phyloP scores from a whole-genome alignment of 2,113 vertebrate species.

The Semnornis frantzii region DNA sequence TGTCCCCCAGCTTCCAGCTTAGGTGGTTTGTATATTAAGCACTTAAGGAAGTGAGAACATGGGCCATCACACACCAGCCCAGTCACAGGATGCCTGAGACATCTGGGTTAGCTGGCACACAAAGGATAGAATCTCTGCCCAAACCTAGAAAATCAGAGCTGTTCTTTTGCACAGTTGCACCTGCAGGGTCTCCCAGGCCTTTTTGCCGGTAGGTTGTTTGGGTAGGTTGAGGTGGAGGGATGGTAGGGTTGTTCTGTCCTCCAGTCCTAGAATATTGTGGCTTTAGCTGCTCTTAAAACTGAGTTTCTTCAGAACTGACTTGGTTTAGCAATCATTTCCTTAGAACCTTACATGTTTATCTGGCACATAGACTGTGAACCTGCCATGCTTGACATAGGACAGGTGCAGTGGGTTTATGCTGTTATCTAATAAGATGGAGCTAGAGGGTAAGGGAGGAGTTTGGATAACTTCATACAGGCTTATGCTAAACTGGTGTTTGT shows the following conservation, averaged over 20 bases:
- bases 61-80: background rate
- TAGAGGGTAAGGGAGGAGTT: background rate
- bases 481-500: background rate
- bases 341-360: background rate
- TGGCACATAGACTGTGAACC: background rate
- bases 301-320: background rate
- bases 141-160: background rate
- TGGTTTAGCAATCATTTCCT: background rate
- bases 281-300: background rate
- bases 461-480: background rate
- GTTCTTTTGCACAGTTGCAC: background rate
- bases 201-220: background rate
- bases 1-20: fast-evolving
- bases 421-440: background rate
- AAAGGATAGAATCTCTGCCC: background rate
- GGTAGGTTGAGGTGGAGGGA: background rate
- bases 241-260: background rate
- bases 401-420: background rate
- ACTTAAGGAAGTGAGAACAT: background rate
- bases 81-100: background rate
- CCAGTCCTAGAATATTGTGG: background rate
- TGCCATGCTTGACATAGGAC: background rate
- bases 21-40: background rate
- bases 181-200: background rate
- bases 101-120: fast-evolving